phyloP scores from a whole-genome alignment of 2,888 invertebrate species.

The Trichopoda pennipes region DNA sequence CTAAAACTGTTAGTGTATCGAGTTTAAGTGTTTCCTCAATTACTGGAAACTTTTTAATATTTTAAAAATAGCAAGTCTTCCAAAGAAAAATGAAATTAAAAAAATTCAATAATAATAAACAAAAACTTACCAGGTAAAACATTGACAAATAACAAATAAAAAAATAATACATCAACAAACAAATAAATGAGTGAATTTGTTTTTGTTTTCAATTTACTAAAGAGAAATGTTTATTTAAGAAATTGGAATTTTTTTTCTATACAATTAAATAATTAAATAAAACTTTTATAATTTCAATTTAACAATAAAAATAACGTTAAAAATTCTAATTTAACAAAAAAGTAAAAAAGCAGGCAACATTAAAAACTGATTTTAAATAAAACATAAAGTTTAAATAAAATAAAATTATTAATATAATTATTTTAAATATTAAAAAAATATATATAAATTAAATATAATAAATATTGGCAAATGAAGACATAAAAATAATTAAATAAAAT shows the following conservation, averaged over 20 bases:
- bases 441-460: conserved; percentile 49
- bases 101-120: too few species aligned
- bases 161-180: conserved; percentile 2
- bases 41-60: too few species aligned
- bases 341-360: too few species aligned
- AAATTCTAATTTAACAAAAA: neutral
- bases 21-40: too few species aligned
- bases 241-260: conserved; percentile 20
- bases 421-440: conserved; percentile 57
- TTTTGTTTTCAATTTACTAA: conserved; percentile 19
- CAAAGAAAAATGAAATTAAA: neutral
- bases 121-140: conserved; percentile 42
- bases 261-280: conserved; percentile 11
- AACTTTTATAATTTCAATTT: neutral
- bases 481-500: conserved; percentile 10
- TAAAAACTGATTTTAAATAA: conserved; percentile 20
- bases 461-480: conserved; percentile 69
- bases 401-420: conserved; percentile 43
- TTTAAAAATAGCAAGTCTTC: too few species aligned
- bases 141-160: neutral
- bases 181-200: neutral
- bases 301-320: conserved; percentile 9
- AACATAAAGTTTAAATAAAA: conserved; percentile 32
- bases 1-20: too few species aligned
- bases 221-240: conserved; percentile 49